These are phyloP conservation scores for Uloborus plumipes DNA, from an alignment of 2,888 invertebrate genomes.

Conservation along the genomic window DNA sequence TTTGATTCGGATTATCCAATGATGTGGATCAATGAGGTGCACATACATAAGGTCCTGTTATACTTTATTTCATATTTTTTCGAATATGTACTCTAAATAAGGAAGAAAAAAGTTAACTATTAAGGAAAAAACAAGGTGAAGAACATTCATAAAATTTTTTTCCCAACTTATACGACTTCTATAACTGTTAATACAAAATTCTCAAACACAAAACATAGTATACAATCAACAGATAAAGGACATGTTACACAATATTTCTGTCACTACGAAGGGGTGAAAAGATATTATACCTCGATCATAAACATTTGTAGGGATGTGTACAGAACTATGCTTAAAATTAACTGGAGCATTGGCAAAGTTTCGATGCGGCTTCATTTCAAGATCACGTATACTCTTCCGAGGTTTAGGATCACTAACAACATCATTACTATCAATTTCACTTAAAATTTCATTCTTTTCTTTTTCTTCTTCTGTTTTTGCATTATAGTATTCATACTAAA, in stretches of 20 bases:
- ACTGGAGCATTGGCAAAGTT: conserved; percentile 65
- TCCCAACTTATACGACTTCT: no score
- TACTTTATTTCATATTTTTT: no score
- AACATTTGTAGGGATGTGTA: conserved; percentile 95
- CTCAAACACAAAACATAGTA: no score
- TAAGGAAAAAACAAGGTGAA: background rate
- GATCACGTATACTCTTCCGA: conserved; percentile 39
- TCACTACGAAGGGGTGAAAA: background rate
- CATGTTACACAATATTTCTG: background rate
- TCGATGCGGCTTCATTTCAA: conserved; percentile 58
- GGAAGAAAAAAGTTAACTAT: background rate
- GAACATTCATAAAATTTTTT: background rate
- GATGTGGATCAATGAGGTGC: no score
- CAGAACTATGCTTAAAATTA: conserved; percentile 84
- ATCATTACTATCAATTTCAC: conserved; percentile 28
- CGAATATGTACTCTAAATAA: no score
- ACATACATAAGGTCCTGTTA: no score
- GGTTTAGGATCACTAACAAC: conserved; percentile 10
- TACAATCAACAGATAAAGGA: no score
- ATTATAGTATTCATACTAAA: conserved; percentile 58
- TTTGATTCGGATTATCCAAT: no score
- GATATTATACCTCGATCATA: conserved; percentile 80
- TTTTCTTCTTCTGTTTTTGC: conserved; percentile 14
- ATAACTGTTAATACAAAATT: no score
- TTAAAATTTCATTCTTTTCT: conserved; percentile 9